These are phyloP conservation scores for Cotesia vestalis DNA, from an alignment of 1,140 invertebrate species.

Conservation along the genomic window DNA sequence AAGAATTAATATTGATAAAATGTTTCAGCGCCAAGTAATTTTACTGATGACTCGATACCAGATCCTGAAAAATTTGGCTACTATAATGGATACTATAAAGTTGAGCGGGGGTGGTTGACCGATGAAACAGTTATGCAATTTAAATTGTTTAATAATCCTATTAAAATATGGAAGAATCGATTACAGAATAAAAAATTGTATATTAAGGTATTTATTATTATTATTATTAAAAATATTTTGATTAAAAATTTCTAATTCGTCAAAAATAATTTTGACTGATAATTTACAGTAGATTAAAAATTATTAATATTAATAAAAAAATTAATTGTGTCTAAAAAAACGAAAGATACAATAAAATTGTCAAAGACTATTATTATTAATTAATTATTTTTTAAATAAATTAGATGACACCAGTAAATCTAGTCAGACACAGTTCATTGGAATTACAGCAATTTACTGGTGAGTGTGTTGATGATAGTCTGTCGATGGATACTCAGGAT, in stretches of 20 bases:
- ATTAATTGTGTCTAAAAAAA: constrained; percentile 1
- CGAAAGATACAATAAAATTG: neutral
- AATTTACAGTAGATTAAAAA: too few species aligned
- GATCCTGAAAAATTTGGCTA: constrained; percentile 73
- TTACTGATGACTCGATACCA: constrained; percentile 49
- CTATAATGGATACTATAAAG: constrained; percentile 70
- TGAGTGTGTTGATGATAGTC: constrained; percentile 66
- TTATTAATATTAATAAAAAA: too few species aligned
- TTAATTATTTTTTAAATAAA: constrained; percentile 46
- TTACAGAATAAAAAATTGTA: constrained; percentile 76
- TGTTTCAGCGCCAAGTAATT: constrained; percentile 57
- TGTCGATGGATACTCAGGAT: constrained; percentile 69
- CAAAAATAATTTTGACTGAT: too few species aligned
- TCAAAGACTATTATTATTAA: too few species aligned
- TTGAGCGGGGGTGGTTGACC: constrained; percentile 88
- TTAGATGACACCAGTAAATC: constrained; percentile 80
- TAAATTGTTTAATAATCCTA: constrained; percentile 84
- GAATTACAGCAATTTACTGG: constrained; percentile 60
- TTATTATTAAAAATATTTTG: too few species aligned
- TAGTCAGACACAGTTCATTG: constrained; percentile 68
- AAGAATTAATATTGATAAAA: neutral
- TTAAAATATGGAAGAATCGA: constrained; percentile 83
- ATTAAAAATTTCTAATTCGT: too few species aligned
- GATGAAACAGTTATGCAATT: constrained; percentile 87
- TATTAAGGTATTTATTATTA: constrained; percentile 68